Conservation (phyloP, 2,797 vertebrate genomes). For the Eulemur rubriventer region DNA sequence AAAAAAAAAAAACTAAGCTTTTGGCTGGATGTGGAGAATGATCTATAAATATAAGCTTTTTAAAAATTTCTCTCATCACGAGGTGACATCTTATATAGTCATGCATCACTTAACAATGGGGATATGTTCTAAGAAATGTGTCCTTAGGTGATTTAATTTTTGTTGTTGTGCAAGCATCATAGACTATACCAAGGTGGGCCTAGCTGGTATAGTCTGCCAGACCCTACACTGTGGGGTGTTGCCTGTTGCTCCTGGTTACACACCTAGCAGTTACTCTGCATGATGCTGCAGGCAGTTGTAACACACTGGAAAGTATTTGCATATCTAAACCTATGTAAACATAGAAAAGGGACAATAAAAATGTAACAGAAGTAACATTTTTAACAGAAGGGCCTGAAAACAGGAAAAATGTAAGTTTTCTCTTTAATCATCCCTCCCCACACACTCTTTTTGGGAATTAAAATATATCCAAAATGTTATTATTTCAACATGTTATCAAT, state of each 20-base stretch:
- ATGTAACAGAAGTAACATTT: no score
- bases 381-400: no score
- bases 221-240: neutral
- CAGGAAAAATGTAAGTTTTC: no score
- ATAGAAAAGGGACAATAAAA: neutral
- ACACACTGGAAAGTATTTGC: neutral
- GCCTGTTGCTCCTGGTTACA: neutral
- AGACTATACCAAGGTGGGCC: neutral
- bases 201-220: neutral
- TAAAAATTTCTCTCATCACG: neutral
- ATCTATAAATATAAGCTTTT: neutral
- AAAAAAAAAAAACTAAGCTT: neutral
- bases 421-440: no score
- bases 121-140: neutral
- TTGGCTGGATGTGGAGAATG: neutral
- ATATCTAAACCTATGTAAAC: neutral
- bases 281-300: neutral
- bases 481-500: neutral
- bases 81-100: neutral
- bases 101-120: no score
- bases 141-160: neutral
- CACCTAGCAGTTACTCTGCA: no score
- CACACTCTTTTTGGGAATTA: no score
- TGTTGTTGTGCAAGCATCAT: neutral
- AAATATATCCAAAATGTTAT: neutral